Base-by-base conservation (phyloP, 2,113 vertebrate species). In the Anguilla japonica region DNA sequence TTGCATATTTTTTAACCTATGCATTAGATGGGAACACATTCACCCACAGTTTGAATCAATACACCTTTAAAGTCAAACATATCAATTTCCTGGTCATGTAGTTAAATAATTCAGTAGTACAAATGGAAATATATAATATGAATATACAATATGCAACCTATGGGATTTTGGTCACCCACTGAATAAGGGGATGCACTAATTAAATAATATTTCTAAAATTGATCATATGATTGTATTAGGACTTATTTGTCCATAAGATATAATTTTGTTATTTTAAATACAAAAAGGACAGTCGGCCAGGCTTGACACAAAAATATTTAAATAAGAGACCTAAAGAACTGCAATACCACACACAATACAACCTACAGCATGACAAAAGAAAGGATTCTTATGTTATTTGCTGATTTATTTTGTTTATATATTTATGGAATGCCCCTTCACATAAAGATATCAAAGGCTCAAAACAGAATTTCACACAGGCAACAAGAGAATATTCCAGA, bases 31-130 rank as follows among this genome's bases (percentile, higher is more conserved):
- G 34, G 34, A 34, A 34, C 34, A 34, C 34, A 81, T 89, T 84
- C 43, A 46, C 43, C 85, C 87, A 41, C 46, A 5, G 50, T 53
- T 53, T 41, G 26, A 83, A 86, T 90, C 56, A 84, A 88, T 8
- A 11, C 43, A 9, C 75, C 11, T 87, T 20, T 75, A 85, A 34
- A 2, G 60, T 56, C 50, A 53, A 46, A 79, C 81, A 40, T 41
- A 53, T 79, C 75, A 67, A 67, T 34, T 78, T 26, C 84, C 50
- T 13, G 50, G 43, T 89, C 22, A 79, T 60, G 83, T 79, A 75
- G 11, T 29, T 75, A 75, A n/a, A 75, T 75, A 75, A 5, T 29
- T 22, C 7, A 29, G n/a, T 29, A 13, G 26, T n/a, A 75, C 26
- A 26, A 9, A 34, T 34, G 16, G n/a, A 75, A 9, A 75, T 75